Evolutionary conservation across 2,113 vertebrate genomes (phyloP).

Genomic region (Panurus biarmicus): DNA sequence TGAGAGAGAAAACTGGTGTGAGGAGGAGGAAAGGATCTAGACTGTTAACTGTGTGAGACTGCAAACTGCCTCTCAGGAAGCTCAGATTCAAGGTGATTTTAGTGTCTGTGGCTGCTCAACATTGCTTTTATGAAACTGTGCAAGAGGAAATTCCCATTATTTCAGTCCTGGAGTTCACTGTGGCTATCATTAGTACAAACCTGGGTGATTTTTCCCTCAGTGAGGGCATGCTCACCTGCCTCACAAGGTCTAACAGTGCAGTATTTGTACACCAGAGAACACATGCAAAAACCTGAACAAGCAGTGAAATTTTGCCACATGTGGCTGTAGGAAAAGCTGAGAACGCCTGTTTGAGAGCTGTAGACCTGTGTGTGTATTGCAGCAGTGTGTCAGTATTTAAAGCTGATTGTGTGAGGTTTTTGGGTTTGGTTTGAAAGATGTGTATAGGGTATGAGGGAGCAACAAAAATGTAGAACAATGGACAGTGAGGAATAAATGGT

Average conservation of each 20-base stretch:
- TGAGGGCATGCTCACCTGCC: background rate
- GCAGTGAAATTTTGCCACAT: background rate
- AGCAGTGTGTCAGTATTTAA: background rate
- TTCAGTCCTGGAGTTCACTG: background rate
- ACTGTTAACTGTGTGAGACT: conserved; percentile 59
- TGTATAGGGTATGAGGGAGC: background rate
- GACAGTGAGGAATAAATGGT: background rate
- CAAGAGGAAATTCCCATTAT: conserved; percentile 40
- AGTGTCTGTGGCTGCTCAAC: background rate
- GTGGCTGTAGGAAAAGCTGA: background rate
- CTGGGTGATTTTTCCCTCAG: background rate
- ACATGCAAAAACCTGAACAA: background rate
- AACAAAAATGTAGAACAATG: background rate
- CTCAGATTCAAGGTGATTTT: conserved; percentile 49
- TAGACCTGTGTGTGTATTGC: background rate
- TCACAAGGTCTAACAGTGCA: background rate
- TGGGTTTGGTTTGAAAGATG: background rate
- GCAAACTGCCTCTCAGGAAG: conserved; percentile 41
- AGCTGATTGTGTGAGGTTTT: background rate
- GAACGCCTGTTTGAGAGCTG: background rate
- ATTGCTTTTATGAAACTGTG: conserved; percentile 9
- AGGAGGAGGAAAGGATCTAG: conserved; percentile 55
- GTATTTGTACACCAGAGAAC: background rate
- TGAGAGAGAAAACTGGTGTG: conserved; percentile 39
- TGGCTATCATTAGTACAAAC: conserved; percentile 5